A percentile compares a stretch with the other conserved stretches of the same genome.
These are phyloP conservation scores for Turnix velox DNA, from an alignment of 2,113 vertebrate species.

Conservation along the genomic window DNA sequence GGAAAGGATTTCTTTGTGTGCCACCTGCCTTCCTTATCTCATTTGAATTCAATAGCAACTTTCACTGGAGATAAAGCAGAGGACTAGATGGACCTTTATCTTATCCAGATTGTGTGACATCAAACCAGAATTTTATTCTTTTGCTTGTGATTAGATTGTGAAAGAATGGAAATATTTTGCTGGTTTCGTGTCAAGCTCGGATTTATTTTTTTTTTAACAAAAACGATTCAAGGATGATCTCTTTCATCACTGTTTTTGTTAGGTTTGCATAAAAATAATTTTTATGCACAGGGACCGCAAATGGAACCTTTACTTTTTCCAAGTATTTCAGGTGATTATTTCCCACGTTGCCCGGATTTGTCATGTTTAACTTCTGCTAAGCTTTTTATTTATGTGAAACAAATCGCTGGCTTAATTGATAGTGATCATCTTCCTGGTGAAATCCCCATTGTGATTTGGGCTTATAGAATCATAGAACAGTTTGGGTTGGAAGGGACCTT, in stretches of 20 bases:
- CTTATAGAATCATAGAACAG: too few species aligned
- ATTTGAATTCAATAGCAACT: background rate
- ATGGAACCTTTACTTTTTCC: background rate
- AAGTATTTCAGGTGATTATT: background rate
- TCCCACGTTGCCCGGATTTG: background rate
- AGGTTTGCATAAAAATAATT: background rate
- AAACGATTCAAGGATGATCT: background rate
- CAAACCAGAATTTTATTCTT: background rate
- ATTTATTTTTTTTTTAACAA: background rate
- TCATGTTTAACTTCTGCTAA: background rate
- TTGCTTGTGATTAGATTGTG: background rate
- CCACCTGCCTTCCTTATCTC: background rate
- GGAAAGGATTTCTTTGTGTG: background rate
- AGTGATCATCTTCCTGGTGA: rapidly evolving
- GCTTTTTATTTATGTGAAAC: background rate
- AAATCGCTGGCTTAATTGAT: background rate
- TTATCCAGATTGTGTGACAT: background rate
- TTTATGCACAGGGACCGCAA: background rate
- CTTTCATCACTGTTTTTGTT: background rate
- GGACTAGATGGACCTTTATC: background rate
- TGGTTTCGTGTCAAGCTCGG: background rate
- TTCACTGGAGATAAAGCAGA: background rate
- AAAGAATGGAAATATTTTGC: background rate
- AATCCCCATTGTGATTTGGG: background rate
- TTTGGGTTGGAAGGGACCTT: too few species aligned